Base-by-base conservation (phyloP, 2,888 invertebrate species). In the Allophyes oxyacanthae region DNA sequence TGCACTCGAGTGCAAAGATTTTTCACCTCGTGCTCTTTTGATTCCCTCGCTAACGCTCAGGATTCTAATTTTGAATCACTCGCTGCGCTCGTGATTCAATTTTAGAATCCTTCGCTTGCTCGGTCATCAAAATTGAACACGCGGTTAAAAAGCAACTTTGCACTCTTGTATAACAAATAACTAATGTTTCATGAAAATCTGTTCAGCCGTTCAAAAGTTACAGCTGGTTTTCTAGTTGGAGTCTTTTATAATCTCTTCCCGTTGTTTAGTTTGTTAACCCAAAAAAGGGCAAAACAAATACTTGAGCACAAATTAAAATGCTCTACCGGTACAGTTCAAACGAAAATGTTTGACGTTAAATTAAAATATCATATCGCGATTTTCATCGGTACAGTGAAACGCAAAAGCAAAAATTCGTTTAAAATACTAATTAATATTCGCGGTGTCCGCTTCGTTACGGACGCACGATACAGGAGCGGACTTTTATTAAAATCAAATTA, bases 401-500 rank as follows among this genome's bases (percentile, higher is more conserved):
- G 20, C 20, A 20, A 20, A 20, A 20, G 20, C 20, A 53, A 58
- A 72, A 58, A 48, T 58, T 56, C 48, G 11, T 58, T 62, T 55
- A 72, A 58, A 61, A 51, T 14, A 67, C 63, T 56, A 74, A 78
- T 72, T 72, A 72, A 71, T 71, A 68, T 65, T 50, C 52, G 25
- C 59, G 46, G 55, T 54, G 51, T 33, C 49, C 55, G 49, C 34
- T 43, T 53, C 43, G 55, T 48, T 58, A 62, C 32, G 41, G 34
- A 13, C 15, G 32, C 49, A 44, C 61, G 57, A 75, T 55, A 55
- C 42, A 54, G 46, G 40, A 37, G 40, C 41, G 46, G 58, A 60
- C 63, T 73, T 77, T 75, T 69, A 67, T 62, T 51, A 56, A 73
- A 77, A 77, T 79, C 63, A 54, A 79, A 74, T 79, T 65, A 78